These are phyloP conservation scores for Mesembrinibis cayennensis DNA, from an alignment of 2,113 vertebrate species.

Conservation along the genomic window DNA sequence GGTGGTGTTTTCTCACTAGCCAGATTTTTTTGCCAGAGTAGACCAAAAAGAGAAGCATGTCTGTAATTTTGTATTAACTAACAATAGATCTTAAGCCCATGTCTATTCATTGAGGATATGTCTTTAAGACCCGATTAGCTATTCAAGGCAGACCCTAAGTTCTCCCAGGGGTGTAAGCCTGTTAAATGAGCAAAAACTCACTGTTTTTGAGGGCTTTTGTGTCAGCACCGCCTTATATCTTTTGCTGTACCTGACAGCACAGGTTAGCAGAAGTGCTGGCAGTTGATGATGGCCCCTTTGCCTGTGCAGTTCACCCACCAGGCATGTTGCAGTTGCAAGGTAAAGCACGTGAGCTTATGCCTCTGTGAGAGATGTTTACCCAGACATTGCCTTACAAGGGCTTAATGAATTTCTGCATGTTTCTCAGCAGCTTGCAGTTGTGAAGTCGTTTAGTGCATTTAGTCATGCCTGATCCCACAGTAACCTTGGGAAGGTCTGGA, in stretches of 20 bases:
- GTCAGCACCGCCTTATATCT: not conserved
- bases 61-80: not conserved
- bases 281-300: not conserved
- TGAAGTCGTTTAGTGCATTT: not conserved
- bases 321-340: not conserved
- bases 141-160: not conserved
- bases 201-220: not conserved
- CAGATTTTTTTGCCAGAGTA: not conserved
- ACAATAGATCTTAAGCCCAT: not conserved
- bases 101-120: not conserved
- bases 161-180: not conserved
- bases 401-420: not conserved
- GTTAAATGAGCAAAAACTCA: not conserved
- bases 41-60: not conserved
- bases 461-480: not conserved
- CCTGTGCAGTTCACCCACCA: not conserved
- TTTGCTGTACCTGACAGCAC: not conserved
- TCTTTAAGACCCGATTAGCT: not conserved
- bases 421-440: not conserved
- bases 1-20: not conserved
- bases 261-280: not conserved
- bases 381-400: not conserved
- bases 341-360: not conserved
- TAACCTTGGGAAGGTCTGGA: not conserved
- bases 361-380: not conserved